phyloP scores from a whole-genome alignment of 2,888 invertebrate genomes.

The Molorchus minor region DNA sequence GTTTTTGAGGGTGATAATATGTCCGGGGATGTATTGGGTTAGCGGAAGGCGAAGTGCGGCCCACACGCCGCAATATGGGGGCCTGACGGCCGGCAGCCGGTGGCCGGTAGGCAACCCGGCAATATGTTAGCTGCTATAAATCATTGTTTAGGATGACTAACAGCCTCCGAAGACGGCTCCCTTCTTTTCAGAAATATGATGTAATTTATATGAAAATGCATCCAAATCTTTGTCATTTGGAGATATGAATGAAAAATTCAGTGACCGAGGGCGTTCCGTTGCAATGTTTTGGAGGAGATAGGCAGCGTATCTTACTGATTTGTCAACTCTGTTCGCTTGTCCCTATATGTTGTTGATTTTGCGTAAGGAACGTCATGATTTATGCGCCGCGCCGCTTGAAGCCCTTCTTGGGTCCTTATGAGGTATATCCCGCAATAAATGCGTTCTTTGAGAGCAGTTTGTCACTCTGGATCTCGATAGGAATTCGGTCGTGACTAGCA shows the following conservation, averaged over 20 bases:
- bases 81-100: slow-evolving; percentile 46
- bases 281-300: slow-evolving; percentile 57
- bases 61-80: slow-evolving; percentile 35
- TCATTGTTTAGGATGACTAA: slow-evolving; percentile 66
- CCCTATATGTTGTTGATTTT: slow-evolving; percentile 59
- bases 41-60: slow-evolving; percentile 14
- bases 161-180: slow-evolving; percentile 61
- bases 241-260: slow-evolving; percentile 64
- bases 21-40: slow-evolving; percentile 37
- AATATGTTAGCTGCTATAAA: slow-evolving; percentile 66
- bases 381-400: slow-evolving; percentile 37
- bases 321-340: slow-evolving; percentile 58
- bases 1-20: slow-evolving; percentile 36
- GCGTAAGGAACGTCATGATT: slow-evolving; percentile 46
- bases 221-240: slow-evolving; percentile 64
- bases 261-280: slow-evolving; percentile 47
- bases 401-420: slow-evolving; percentile 37
- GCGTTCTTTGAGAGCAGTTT: slow-evolving; percentile 49
- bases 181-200: slow-evolving; percentile 64
- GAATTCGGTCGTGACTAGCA: slow-evolving; percentile 50
- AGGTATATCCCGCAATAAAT: slow-evolving; percentile 49
- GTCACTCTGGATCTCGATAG: slow-evolving; percentile 47
- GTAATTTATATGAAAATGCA: slow-evolving; percentile 67
- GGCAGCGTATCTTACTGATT: slow-evolving; percentile 54
- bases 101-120: slow-evolving; percentile 55